Base-by-base conservation (phyloP, 2,113 vertebrate genomes). In the Trichechus manatus region DNA sequence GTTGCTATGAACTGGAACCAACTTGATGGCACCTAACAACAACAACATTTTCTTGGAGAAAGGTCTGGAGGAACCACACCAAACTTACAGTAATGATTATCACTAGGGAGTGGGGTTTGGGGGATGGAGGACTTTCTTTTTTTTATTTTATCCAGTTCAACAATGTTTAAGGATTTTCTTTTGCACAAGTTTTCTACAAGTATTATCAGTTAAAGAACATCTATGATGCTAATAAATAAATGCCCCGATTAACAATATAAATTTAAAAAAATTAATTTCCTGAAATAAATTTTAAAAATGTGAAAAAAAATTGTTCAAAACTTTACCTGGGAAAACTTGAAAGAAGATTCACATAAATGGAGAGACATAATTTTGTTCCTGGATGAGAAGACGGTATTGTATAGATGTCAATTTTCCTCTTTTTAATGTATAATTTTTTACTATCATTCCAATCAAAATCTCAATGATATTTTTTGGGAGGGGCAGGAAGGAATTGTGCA, bases 321-420 rank as follows among this genome's bases (percentile, higher is more conserved):
- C 29, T 87, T 91, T 47, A 59, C n/a, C 85, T 88, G 33, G 33
- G 47, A 79, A 95, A 91, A 70, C 50, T 68, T 93, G n/a, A 88
- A 92, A 96, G 44, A 87, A 87, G 50, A 56, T 39, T 53, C 92
- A 15, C 39, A 36, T 66, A 61, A 84, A 64, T 64, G 36, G 75
- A 84, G 44, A 95, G 63, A 42, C 2, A 78, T 33, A 77, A 88
- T 84, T 20, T 3, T 80, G 80, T 87, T 78, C 86, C 42, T 79
- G 47, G n/a, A 19, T 64, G 59, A 77, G 53, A 93, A 93, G 42
- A 83, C 33, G 23, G 2, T 66, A 72, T 64, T 96, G 31, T 89
- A 70, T 44, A 87, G 23, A 70, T 50, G 84, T 95, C 64, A 86
- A 53, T 81, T 77, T 11, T 14, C 10, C 66, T 81, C 47, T 47